Evolutionary conservation across 2,888 invertebrate genomes (phyloP), one percentile per base, ranked within the genome.

Genomic region (Pachliopta kotzebuea): DNA sequence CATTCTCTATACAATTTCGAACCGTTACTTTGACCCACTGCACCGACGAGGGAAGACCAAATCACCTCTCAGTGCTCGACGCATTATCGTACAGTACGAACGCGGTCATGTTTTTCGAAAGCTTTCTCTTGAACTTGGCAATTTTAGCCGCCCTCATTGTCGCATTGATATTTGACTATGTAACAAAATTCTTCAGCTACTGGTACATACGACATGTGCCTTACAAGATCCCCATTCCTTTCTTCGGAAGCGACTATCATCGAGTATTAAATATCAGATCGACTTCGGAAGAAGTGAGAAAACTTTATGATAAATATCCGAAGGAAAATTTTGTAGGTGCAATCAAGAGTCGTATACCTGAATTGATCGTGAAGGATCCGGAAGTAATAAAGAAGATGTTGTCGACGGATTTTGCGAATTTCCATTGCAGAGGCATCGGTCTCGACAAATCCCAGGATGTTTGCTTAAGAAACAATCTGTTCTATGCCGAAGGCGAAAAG

Each of bases 381-480:
- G 86, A 88, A 70, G 78, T 81, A 54, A 78, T 88, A 76, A 86
- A 88, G 78, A 85, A 84, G 76, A 83, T 90, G 74, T 77, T 91
- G 81, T 88, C 86, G 69, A 85, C 89, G 72, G 89, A 90, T 81
- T 90, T 87, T 74, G 81, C 83, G 71, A 82, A 88, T 86, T 91
- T 91, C 85, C 85, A 88, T 81, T 83, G 85, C 78, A 82, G 90
- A 80, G 91, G 91, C 75, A 84, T 87, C 73, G 84, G 81, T 78
- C 84, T 91, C 83, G 88, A 88, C 86, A 90, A 88, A 85, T 89
- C 90, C 80, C 82, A 78, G 84, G 91, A 91, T 89, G 85, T 89
- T 88, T 90, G 90, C 86, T 82, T 91, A 85, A 85, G 86, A 85
- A 87, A 90, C 88, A 91, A 91, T 88, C 85, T 90, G 81, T 91